Percentiles rank a stretch among this genome's conserved stretches.
Evolutionary conservation across 2,797 vertebrate species (phyloP).

Genomic region (Luscinia luscinia): DNA sequence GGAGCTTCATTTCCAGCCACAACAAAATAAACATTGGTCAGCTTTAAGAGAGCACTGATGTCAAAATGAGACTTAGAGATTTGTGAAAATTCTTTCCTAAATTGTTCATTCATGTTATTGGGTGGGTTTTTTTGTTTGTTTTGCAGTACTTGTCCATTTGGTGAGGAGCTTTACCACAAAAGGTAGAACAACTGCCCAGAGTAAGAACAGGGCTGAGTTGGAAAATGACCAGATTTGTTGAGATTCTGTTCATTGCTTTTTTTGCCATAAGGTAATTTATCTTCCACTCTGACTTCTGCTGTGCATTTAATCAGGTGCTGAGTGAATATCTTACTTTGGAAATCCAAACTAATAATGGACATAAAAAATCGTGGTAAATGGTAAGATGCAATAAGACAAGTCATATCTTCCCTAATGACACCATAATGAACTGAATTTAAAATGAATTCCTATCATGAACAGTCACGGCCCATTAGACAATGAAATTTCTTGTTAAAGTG

Average conservation of each 20-base stretch:
- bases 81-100: conserved; percentile 1
- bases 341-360: conserved; percentile 47
- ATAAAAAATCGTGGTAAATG: background rate
- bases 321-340: background rate
- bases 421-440: conserved; percentile 54
- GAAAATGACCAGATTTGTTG: background rate
- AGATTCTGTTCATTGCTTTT: background rate
- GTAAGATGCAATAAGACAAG: conserved; percentile 35
- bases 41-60: background rate
- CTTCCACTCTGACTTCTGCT: background rate
- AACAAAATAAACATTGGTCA: background rate
- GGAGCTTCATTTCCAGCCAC: background rate
- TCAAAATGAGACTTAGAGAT: conserved; percentile 40
- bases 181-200: background rate
- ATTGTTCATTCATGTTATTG: background rate
- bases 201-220: background rate
- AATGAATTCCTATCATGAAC: conserved; percentile 50
- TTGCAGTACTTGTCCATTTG: background rate
- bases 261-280: background rate
- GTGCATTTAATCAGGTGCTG: conserved; percentile 4
- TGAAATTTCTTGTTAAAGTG: conserved; percentile 47
- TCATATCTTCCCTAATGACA: conserved; percentile 47
- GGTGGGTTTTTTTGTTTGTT: too few relatives aligned
- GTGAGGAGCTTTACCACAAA: background rate
- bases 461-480: conserved; percentile 36